Evolutionary conservation across 1,140 invertebrate genomes (phyloP), one percentile per base, ranked within the genome.

Genomic region (Steinernema khuongi): DNA sequence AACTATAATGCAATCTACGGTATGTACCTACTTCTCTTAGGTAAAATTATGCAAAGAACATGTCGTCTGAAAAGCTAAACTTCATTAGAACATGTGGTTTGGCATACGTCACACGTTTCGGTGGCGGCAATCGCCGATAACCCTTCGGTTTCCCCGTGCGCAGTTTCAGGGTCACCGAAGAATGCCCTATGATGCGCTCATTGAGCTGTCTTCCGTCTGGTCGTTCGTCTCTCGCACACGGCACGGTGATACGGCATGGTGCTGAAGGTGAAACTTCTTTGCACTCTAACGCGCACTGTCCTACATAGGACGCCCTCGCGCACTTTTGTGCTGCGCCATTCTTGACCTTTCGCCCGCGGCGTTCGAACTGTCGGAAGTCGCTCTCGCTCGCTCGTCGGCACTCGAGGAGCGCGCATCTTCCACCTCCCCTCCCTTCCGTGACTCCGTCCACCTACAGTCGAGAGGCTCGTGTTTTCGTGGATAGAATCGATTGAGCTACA

Each of bases 251-350:
- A 60, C 50, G 19, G 11, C 50, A 60, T 26, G 50, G 50, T 26
- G 50, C 50, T 60, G 50, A 60, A 60, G 50, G 22, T 26, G 11
- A 26, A 60, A 60, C 26, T 60, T 60, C 50, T 26, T 60, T 60
- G 50, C 50, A 60, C 50, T 60, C 26, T 14, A 22, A 60, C 19
- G 22, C 50, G 50, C 19, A 4, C 50, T 60, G 50, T 60, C 50
- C 50, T 22, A 60, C 50, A 14, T 60, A 60, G 50, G n/a, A 60
- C 26, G 50, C 50, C 26, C 26, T 60, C 14, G 50, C 50, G 50
- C 50, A 60, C 50, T 60, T 60, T 60, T n/a, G 50, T 22, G 50
- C 50, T 7, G n/a, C 36, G 36, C n/a, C 36, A 41, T 41, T 60
- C 50, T 60, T 60, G 50, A 60, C 50, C 50, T 60, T 60, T 26